Conservation (phyloP, 1,140 invertebrate species). For the Drosophila pectinifera region DNA sequence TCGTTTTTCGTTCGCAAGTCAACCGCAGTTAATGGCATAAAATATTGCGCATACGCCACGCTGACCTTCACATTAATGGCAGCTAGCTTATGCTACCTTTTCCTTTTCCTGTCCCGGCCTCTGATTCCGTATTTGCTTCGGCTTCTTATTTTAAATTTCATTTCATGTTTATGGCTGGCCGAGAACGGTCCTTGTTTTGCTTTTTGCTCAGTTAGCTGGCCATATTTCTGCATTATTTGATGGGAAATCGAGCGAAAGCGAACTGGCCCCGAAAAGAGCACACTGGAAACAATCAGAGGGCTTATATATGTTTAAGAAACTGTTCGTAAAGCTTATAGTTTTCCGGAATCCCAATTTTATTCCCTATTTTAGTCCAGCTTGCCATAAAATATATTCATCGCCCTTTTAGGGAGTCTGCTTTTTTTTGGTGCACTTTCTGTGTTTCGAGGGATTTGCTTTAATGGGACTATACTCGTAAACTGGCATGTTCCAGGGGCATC, state of each 20-base stretch:
- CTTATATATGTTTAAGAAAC: no score
- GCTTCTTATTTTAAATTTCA: slow-evolving; percentile 45
- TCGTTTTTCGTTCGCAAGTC: neutral
- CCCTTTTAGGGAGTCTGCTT: no score
- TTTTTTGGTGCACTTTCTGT: slow-evolving; percentile 4
- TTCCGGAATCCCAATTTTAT: no score
- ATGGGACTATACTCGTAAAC: slow-evolving; percentile 35
- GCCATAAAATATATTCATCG: no score
- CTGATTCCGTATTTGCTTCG: slow-evolving; percentile 33
- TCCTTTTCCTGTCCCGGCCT: slow-evolving; percentile 30
- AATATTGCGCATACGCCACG: slow-evolving; percentile 65
- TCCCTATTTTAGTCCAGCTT: no score
- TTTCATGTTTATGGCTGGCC: slow-evolving; percentile 30
- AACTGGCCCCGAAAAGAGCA: slow-evolving; percentile 8
- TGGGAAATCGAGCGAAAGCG: slow-evolving; percentile 61
- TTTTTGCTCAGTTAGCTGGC: slow-evolving; percentile 26
- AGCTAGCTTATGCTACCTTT: slow-evolving; percentile 48
- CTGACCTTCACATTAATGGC: slow-evolving; percentile 42
- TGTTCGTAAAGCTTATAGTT: no score
- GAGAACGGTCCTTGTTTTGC: slow-evolving; percentile 15
- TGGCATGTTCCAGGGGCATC: slow-evolving; percentile 41
- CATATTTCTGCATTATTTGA: slow-evolving; percentile 78
- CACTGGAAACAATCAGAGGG: neutral
- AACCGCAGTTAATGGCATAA: slow-evolving; percentile 45
- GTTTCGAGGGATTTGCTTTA: slow-evolving; percentile 35